Evolutionary conservation across 2,888 invertebrate genomes (phyloP).

Genomic region (Geophilus truncorum): DNA sequence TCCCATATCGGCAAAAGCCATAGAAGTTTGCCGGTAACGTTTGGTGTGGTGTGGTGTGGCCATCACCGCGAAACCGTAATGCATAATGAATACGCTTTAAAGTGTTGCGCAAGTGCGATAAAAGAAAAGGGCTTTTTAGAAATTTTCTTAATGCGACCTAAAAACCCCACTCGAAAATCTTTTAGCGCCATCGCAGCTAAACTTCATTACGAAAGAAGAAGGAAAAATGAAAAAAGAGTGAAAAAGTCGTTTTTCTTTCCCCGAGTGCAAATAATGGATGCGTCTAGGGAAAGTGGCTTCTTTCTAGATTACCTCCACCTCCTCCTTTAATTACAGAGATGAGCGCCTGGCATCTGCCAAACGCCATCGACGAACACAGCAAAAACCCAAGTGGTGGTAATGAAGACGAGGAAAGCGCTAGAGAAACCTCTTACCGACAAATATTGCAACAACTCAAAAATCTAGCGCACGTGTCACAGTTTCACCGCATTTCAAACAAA

Average conservation of each 20-base stretch:
- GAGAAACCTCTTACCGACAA: neutral
- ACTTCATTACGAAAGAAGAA: neutral
- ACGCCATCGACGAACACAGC: neutral
- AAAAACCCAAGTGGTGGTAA: neutral
- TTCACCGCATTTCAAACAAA: no score
- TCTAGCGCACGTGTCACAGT: neutral
- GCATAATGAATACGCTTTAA: no score
- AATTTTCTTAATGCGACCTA: no score
- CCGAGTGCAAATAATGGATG: slow-evolving; percentile 13
- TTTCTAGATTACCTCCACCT: slow-evolving; percentile 10
- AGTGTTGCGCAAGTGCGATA: no score
- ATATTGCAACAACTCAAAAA: neutral
- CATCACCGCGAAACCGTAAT: no score
- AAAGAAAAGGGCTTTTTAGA: no score
- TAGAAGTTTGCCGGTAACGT: no score
- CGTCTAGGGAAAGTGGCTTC: neutral
- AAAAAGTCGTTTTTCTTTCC: neutral
- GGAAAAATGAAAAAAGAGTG: neutral
- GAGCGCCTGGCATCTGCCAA: slow-evolving; percentile 21
- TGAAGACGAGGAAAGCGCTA: neutral
- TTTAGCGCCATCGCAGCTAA: neutral
- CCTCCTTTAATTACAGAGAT: slow-evolving; percentile 18
- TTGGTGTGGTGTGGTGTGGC: no score
- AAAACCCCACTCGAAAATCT: neutral
- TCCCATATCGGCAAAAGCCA: no score